These are phyloP conservation scores for Coreius guichenoti DNA, from an alignment of 2,797 vertebrate species.

Conservation along the genomic window DNA sequence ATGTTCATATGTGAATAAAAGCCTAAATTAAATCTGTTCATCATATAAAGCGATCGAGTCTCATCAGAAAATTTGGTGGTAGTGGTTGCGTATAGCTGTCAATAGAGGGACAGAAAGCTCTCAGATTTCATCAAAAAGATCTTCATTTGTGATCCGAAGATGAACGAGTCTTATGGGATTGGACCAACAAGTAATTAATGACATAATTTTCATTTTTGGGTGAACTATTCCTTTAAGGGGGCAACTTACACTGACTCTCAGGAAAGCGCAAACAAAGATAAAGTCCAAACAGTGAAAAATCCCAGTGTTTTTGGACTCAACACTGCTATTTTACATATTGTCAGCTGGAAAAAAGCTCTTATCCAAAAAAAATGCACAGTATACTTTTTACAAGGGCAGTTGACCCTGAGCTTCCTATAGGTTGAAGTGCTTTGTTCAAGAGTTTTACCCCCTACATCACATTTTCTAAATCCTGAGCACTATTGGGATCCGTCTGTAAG, in stretches of 20 bases:
- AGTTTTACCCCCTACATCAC: background rate
- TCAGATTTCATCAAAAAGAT: background rate
- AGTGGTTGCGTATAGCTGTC: too few relatives aligned
- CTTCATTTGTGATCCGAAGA: background rate
- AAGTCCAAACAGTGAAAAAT: background rate
- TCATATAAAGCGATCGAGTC: too few relatives aligned
- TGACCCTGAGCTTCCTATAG: background rate
- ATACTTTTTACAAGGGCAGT: background rate
- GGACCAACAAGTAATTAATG: background rate
- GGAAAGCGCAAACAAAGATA: background rate
- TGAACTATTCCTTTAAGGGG: background rate
- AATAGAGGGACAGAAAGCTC: background rate
- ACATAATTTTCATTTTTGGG: background rate
- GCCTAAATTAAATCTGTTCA: too few relatives aligned
- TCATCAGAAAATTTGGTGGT: too few relatives aligned
- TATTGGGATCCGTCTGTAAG: conserved; percentile 11
- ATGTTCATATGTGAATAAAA: too few relatives aligned
- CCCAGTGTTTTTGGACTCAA: background rate
- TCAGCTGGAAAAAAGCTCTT: background rate
- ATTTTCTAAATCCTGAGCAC: background rate
- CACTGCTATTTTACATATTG: background rate
- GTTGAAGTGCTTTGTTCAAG: background rate
- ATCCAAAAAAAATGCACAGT: background rate
- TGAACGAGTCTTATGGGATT: background rate
- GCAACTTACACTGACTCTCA: background rate